These are phyloP conservation scores for Caenorhabditis imperialis DNA, from an alignment of 2,888 invertebrate species.

Conservation along the genomic window DNA sequence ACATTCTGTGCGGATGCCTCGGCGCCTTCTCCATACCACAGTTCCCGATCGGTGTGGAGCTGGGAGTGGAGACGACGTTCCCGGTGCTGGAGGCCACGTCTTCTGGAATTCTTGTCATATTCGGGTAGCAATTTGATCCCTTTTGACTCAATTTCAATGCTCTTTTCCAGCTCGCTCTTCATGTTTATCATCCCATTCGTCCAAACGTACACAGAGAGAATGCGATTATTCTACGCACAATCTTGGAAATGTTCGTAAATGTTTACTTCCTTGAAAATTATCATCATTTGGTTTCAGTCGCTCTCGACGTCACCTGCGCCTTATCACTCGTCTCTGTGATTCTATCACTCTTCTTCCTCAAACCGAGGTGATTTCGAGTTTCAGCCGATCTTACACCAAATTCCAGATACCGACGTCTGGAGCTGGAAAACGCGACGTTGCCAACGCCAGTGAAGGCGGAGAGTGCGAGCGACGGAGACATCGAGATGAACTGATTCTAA, in stretches of 20 bases:
- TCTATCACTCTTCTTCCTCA: constrained; percentile 49
- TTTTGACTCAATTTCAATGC: background rate
- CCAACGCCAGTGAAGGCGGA: background rate
- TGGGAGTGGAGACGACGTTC: constrained; percentile 76
- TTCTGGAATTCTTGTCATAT: constrained; percentile 74
- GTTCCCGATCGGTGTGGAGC: constrained; percentile 64
- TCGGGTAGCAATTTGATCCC: constrained; percentile 53
- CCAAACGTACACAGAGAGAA: constrained; percentile 22
- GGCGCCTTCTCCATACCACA: constrained; percentile 65
- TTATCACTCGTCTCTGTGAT: constrained; percentile 41
- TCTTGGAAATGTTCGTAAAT: constrained; percentile 48
- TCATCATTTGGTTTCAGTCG: constrained; percentile 50
- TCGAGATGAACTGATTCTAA: constrained; percentile 24
- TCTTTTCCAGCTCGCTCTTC: constrained; percentile 47
- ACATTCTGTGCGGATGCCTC: constrained; percentile 37
- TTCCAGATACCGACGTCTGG: constrained; percentile 49
- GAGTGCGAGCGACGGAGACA: constrained; percentile 7
- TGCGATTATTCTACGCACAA: constrained; percentile 25
- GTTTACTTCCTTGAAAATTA: background rate
- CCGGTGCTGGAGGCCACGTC: constrained; percentile 76
- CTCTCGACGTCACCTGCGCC: constrained; percentile 59
- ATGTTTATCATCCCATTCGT: constrained; percentile 57
- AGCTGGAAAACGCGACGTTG: constrained; percentile 36
- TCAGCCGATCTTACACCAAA: no score
- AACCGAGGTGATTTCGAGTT: constrained; percentile 46